phyloP scores from a whole-genome alignment of 1,140 invertebrate species.

The Argopecten irradians region DNA sequence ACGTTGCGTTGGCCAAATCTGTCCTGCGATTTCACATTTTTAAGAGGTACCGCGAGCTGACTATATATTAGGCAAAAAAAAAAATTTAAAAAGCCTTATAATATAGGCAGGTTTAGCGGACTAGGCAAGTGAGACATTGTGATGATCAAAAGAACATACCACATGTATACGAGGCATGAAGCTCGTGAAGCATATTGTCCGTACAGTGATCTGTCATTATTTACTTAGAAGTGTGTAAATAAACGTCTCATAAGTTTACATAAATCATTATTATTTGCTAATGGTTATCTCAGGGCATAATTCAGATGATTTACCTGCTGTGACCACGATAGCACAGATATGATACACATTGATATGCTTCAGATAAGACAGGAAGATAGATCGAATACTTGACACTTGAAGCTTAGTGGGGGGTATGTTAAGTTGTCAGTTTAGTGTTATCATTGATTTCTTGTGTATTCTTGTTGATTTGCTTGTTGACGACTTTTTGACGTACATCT shows the following conservation, averaged over 20 bases:
- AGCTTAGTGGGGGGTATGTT: neutral
- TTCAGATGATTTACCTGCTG: constrained; percentile 20
- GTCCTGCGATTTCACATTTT: too few species aligned
- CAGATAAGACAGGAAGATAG: neutral
- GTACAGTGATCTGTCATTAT: too few species aligned
- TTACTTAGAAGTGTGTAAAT: neutral
- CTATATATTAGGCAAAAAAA: too few species aligned
- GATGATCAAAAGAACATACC: too few species aligned
- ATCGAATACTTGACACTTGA: neutral
- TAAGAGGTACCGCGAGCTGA: too few species aligned
- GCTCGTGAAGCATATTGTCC: too few species aligned
- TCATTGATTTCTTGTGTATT: neutral
- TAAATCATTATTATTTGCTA: neutral
- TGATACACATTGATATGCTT: neutral
- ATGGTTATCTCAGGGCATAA: neutral
- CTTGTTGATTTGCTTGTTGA: neutral
- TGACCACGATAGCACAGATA: neutral
- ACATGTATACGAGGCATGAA: too few species aligned
- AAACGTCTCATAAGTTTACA: neutral
- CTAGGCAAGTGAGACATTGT: too few species aligned
- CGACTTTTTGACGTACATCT: neutral
- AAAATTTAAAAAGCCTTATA: too few species aligned
- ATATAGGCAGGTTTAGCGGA: too few species aligned
- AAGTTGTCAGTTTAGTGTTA: neutral
- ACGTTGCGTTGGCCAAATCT: too few species aligned